Evolutionary conservation across 2,888 invertebrate species (phyloP), one percentile per base, ranked within the genome.

Genomic region (Anagyrus pseudococci): DNA sequence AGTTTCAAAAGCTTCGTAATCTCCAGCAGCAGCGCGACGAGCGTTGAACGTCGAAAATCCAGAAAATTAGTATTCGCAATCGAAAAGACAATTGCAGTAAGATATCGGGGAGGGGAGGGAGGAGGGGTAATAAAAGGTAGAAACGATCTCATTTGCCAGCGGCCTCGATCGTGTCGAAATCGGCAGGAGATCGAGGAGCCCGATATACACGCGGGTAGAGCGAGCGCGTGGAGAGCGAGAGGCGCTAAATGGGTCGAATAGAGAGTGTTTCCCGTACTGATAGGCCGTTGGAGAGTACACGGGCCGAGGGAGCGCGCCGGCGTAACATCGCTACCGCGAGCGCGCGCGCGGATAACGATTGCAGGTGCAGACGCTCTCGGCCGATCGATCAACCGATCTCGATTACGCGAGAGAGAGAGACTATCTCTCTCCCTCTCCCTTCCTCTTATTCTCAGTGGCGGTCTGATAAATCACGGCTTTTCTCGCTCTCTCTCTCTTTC

Each of bases 381-480:
- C 49, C 44, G 55, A 58, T 56, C 64, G 59, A 64, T 64, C 59
- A 48, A 2, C 52, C 52, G 52, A 57, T 52, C 57, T 47, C 46
- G 56, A 58, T 48, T 58, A 44, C 49, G 40, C 43, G 58, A 48
- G 33, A 23, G 23, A 22, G 17, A n/a, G n/a, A n/a, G n/a, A n/a
- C n/a, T n/a, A n/a, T n/a, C n/a, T n/a, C n/a, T n/a, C n/a, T n/a
- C n/a, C n/a, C n/a, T n/a, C n/a, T n/a, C n/a, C n/a, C n/a, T n/a
- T n/a, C n/a, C n/a, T n/a, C n/a, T n/a, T n/a, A n/a, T n/a, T n/a
- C n/a, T 10, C 17, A 2, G 4, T 41, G 37, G 44, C 25, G 29
- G 48, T 46, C 57, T 48, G 64, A 61, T 65, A 65, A 65, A 65
- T 61, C 58, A 52, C n/a, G n/a, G n/a, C n/a, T n/a, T n/a, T n/a